A percentile compares a stretch with the other conserved stretches of the same genome.
These are phyloP conservation scores for Nematopogon swammerdamellus DNA, from an alignment of 2,888 invertebrate genomes.

Conservation along the genomic window DNA sequence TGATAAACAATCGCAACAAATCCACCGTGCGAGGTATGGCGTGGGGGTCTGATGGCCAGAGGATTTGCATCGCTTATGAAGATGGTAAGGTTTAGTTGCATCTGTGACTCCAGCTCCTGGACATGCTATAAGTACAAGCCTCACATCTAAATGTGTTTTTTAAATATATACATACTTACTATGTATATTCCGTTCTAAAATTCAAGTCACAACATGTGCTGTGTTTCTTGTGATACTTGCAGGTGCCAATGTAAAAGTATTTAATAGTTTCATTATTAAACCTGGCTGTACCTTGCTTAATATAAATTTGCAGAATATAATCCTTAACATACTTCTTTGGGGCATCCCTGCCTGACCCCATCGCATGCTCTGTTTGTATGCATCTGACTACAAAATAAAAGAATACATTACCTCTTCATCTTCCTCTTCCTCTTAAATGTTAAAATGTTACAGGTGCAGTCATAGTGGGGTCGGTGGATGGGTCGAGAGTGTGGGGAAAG, in stretches of 20 bases:
- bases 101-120: neutral
- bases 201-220: too few relatives aligned
- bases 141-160: neutral
- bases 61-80: slow-evolving; percentile 98
- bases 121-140: neutral
- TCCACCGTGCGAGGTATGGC: slow-evolving; percentile 95
- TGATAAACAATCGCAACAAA: slow-evolving; percentile 99
- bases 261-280: too few relatives aligned
- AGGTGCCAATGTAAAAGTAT: too few relatives aligned
- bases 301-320: too few relatives aligned
- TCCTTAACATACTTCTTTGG: too few relatives aligned
- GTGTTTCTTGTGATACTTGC: too few relatives aligned
- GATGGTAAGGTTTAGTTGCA: slow-evolving; percentile 86
- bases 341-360: too few relatives aligned
- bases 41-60: slow-evolving; percentile 97
- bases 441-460: slow-evolving; percentile 65
- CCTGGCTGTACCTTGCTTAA: too few relatives aligned
- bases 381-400: too few relatives aligned
- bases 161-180: neutral
- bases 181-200: neutral
- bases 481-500: slow-evolving; percentile 97
- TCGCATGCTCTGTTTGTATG: too few relatives aligned
- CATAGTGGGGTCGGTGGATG: slow-evolving; percentile 95
- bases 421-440: neutral
- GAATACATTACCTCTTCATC: too few relatives aligned